Evolutionary conservation across 1,140 invertebrate genomes (phyloP).

Genomic region (Eurosta solidaginis): DNA sequence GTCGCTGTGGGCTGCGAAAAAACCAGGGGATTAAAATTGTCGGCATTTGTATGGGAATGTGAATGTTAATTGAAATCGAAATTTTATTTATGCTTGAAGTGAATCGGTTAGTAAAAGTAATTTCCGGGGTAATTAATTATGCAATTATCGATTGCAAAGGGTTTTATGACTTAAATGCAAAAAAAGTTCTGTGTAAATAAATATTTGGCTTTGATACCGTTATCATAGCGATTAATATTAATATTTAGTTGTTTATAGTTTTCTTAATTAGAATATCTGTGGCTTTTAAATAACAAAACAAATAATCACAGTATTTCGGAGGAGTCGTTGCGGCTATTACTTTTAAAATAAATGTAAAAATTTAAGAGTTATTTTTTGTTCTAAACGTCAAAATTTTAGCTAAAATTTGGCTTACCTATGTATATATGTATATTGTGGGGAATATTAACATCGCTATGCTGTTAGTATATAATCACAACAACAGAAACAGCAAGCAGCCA

Average conservation of each 20-base stretch:
- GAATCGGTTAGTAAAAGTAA: constrained; percentile 12
- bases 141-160: constrained; percentile 17
- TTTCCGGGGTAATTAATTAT: constrained; percentile 22
- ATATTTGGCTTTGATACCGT: background rate
- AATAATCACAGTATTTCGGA: too few species aligned
- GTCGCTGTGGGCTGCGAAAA: background rate
- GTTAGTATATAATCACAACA: too few species aligned
- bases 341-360: too few species aligned
- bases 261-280: too few species aligned
- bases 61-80: constrained; percentile 20
- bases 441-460: too few species aligned
- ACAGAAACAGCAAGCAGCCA: too few species aligned
- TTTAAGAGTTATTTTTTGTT: too few species aligned
- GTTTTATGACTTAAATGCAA: background rate
- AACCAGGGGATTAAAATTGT: background rate
- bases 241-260: background rate
- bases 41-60: constrained; percentile 1
- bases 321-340: too few species aligned
- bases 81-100: background rate
- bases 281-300: too few species aligned
- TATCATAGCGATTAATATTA: background rate
- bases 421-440: too few species aligned
- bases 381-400: too few species aligned
- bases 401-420: too few species aligned
- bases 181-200: background rate